Percentiles rank a stretch among this genome's conserved stretches.
These are phyloP conservation scores for Saguinus imperator DNA, from an alignment of 2,113 vertebrate genomes.

Conservation along the genomic window DNA sequence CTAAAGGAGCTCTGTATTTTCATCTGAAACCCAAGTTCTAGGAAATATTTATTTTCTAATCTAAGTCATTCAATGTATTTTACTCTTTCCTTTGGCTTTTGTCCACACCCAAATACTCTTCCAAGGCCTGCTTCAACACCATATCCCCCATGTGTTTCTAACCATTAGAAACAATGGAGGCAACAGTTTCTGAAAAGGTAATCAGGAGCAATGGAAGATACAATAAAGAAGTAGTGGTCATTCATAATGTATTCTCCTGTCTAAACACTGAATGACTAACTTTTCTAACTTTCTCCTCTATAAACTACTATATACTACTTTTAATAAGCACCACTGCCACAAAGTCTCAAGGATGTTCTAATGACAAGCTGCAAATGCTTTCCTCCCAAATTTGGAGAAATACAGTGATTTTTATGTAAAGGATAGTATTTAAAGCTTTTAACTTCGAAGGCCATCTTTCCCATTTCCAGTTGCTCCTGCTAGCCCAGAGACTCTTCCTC, in stretches of 20 bases:
- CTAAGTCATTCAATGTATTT: background rate
- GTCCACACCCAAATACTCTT: background rate
- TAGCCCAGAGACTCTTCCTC: background rate
- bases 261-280: background rate
- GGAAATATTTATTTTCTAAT: conserved; percentile 4
- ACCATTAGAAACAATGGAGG: background rate
- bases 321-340: background rate
- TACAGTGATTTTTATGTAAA: background rate
- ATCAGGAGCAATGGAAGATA: background rate
- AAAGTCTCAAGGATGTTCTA: background rate
- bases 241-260: background rate
- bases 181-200: background rate
- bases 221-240: background rate
- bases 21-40: background rate
- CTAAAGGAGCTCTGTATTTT: background rate
- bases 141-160: background rate
- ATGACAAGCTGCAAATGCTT: background rate
- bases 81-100: background rate
- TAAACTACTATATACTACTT: background rate
- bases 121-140: background rate
- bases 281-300: background rate
- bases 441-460: background rate
- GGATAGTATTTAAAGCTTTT: background rate
- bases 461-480: background rate
- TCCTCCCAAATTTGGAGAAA: background rate